phyloP scores from a whole-genome alignment of 2,888 invertebrate genomes.

The Amphiduros pacificus region DNA sequence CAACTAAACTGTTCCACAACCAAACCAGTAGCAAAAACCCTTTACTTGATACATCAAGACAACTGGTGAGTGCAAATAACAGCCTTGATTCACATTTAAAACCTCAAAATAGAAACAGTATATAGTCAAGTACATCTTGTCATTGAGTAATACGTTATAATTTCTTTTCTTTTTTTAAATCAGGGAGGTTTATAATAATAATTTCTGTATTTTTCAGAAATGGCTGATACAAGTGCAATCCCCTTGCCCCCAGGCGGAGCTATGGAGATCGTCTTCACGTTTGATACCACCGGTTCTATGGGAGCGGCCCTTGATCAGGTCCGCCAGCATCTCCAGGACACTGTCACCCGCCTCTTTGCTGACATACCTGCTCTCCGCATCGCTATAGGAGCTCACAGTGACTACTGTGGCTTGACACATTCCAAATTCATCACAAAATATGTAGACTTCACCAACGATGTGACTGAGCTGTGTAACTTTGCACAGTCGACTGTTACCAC shows the following conservation, averaged over 20 bases:
- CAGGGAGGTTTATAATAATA: no score
- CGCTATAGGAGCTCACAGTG: conserved; percentile 53
- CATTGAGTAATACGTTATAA: no score
- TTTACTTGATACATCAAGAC: no score
- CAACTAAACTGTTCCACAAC: no score
- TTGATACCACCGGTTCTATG: conserved; percentile 53
- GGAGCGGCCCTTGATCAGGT: conserved; percentile 42
- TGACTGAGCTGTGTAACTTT: conserved; percentile 40
- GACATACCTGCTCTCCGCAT: conserved; percentile 51
- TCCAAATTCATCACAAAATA: conserved; percentile 46
- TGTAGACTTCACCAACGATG: conserved; percentile 42
- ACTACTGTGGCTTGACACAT: conserved; percentile 48
- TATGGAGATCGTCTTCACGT: conserved; percentile 45
- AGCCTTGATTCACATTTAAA: no score
- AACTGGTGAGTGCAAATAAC: no score
- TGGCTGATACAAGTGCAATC: no score
- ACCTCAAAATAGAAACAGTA: no score
- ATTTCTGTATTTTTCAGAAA: no score
- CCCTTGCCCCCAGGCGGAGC: conserved; percentile 18
- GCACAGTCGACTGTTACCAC: conserved; percentile 40
- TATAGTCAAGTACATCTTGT: no score
- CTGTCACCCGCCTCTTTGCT: conserved; percentile 47
- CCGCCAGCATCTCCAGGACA: conserved; percentile 41
- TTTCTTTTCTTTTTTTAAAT: no score
- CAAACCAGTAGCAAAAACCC: no score